A percentile compares a stretch with the other conserved stretches of the same genome.
Evolutionary conservation across 2,797 vertebrate species (phyloP).

Genomic region (Propithecus deckenii): DNA sequence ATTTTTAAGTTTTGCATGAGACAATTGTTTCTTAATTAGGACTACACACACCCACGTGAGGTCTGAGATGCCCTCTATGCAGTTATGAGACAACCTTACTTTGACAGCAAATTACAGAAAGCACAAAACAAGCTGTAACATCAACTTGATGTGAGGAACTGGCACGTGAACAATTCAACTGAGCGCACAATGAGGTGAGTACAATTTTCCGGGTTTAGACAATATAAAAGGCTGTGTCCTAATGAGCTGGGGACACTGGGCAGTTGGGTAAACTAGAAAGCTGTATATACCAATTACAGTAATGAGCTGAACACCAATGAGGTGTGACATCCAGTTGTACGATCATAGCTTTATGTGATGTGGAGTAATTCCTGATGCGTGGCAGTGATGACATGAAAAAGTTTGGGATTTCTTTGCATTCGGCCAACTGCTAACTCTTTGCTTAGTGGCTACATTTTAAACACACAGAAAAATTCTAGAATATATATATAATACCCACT

Average conservation of each 20-base stretch:
- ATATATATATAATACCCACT: neutral
- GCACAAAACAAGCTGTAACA: neutral
- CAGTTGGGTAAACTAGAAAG: neutral
- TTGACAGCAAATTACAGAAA: conserved; percentile 34
- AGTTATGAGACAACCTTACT: neutral
- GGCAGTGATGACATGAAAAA: neutral
- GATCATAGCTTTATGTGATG: neutral
- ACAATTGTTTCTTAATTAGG: neutral
- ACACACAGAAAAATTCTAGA: neutral
- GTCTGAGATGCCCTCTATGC: neutral
- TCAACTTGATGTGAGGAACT: neutral
- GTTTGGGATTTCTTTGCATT: neutral
- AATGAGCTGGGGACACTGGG: neutral
- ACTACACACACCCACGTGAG: neutral
- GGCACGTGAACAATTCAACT: neutral
- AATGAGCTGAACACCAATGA: neutral
- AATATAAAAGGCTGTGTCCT: neutral
- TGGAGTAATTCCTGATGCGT: neutral
- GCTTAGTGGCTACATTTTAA: neutral
- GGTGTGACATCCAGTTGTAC: neutral
- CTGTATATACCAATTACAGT: neutral
- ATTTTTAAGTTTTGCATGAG: conserved; percentile 18
- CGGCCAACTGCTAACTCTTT: neutral
- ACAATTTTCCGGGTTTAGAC: neutral
- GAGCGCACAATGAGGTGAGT: neutral